A percentile compares a stretch with the other conserved stretches of the same genome.
phyloP scores from a whole-genome alignment of 2,113 vertebrate genomes.

The Triplophysa tibetana region DNA sequence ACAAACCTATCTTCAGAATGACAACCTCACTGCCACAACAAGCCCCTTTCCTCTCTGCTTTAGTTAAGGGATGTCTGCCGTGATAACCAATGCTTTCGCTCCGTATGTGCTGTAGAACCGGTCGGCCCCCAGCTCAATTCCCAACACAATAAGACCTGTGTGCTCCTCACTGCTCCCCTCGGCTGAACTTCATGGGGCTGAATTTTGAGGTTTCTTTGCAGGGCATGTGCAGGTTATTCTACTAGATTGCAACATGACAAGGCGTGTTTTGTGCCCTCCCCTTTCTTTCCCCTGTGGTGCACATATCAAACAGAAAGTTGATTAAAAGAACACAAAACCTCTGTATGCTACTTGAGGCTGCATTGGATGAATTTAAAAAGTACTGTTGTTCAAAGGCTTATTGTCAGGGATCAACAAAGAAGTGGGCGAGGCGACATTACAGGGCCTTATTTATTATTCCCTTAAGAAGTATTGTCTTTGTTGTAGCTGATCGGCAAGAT shows the following conservation, averaged over 20 bases:
- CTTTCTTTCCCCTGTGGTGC: slow-evolving; percentile 14
- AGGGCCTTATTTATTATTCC: slow-evolving; percentile 7
- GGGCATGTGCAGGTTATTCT: slow-evolving; percentile 37
- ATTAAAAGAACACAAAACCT: slow-evolving; percentile 44
- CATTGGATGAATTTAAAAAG: slow-evolving; percentile 26
- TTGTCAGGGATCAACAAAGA: slow-evolving; percentile 46
- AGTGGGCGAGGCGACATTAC: slow-evolving; percentile 12
- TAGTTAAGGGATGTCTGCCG: slow-evolving; percentile 44
- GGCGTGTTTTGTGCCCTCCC: background rate
- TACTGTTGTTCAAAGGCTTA: slow-evolving; percentile 16
- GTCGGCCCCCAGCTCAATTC: slow-evolving; percentile 32
- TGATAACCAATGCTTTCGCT: slow-evolving; percentile 35
- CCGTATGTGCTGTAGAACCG: slow-evolving; percentile 24
- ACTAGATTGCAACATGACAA: slow-evolving; percentile 26
- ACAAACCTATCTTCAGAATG: slow-evolving; percentile 44
- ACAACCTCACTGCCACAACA: slow-evolving; percentile 47
- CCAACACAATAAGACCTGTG: slow-evolving; percentile 49
- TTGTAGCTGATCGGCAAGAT: background rate
- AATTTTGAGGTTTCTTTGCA: slow-evolving; percentile 41
- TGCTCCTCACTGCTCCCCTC: slow-evolving; percentile 28
- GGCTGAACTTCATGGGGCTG: slow-evolving; percentile 1
- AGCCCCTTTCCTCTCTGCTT: slow-evolving; percentile 33
- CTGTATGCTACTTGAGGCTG: background rate
- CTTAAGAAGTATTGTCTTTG: slow-evolving; percentile 11
- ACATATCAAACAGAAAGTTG: slow-evolving; percentile 39